Base-by-base conservation (phyloP, 2,888 invertebrate species). In the Ceriagrion tenellum region DNA sequence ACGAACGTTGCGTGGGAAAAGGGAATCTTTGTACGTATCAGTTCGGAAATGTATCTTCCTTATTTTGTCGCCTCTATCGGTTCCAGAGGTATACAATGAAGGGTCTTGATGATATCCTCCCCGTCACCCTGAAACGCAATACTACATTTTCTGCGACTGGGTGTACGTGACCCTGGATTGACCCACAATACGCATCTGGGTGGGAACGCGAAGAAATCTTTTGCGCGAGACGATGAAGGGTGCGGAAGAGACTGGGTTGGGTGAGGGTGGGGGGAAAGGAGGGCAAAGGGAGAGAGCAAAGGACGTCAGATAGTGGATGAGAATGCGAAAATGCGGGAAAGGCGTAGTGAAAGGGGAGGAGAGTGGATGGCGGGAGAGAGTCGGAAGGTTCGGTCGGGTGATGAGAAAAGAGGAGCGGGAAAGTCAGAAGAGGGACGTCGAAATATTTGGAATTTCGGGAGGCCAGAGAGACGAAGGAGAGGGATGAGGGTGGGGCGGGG, bases 331-430 rank as follows among this genome's bases (percentile, higher is more conserved):
- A 69, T 69, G n/a, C 26, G 26, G n/a, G n/a, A 69, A 12, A 69
- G n/a, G n/a, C 10, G n/a, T 26, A 69, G 69, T 12, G 69, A 26
- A n/a, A 69, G 69, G 69, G n/a, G n/a, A n/a, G n/a, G n/a, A n/a
- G n/a, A n/a, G n/a, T 18, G 69, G 69, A 12, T 12, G 69, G 69
- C 18, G 59, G 59, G 59, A 18, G 69, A 91, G 95, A 95, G 63
- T 47, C 55, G 90, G 74, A 20, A 59, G 59, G 59, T 59, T 59
- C 18, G 59, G 59, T 59, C 88, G 69, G 55, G 95, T 91, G 95
- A 59, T 69, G 56, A 90, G 74, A 93, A 95, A 95, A 90, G 95
- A 88, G 90, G 59, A 23, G 59, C 2, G 13, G 59, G 47, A 47
- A 59, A 59, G 56, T 35, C 55, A n/a, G 40, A 55, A 74, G 20